Base-by-base conservation (phyloP, 2,113 vertebrate genomes). In the Hippocampus zosterae region DNA sequence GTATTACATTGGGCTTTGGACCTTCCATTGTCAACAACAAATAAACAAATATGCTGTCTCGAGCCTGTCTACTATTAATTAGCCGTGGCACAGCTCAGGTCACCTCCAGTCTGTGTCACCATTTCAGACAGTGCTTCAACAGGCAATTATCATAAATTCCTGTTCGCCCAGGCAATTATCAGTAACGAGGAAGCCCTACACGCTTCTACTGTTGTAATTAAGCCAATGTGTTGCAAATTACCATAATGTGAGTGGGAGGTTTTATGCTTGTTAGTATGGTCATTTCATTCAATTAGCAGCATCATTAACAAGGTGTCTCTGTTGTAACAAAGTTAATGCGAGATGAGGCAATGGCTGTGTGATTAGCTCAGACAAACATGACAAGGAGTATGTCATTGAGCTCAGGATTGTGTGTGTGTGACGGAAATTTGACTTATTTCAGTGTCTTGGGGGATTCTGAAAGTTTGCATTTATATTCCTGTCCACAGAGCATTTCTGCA, bases 261-360 rank as follows among this genome's bases (percentile, higher is more conserved):
- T 97, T 98, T 97, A 97, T 95, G 94, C 96, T 97, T 95, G 96
- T 98, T 97, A 98, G 94, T 75, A 81, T 92, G 90, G 95, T 94
- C 94, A 95, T 97, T 98, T 98, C 96, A 98, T 99, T 99, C 96
- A 98, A 98, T 99, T 98, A 98, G 97, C 93, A 90, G 93, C 92
- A 93, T 95, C 96, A 97, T 98, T 98, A 98, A 89, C 83, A 69
- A 89, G 80, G 81, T 88, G 85, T 90, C 86, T 87, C 75, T 86
- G 81, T 86, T 85, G 77, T 84, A 88, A 87, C 86, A 82, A 87
- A 86, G 86, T 89, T 89, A 87, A 85, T 86, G 85, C 82, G 62
- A 78, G 77, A 82, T 87, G 81, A 85, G 84, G 85, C 46, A 41
- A 80, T 46, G 40, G 70, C 78, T 59, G 74, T 81, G 72, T 75